phyloP scores from a whole-genome alignment of 2,113 vertebrate species.

The Piaya cayana region DNA sequence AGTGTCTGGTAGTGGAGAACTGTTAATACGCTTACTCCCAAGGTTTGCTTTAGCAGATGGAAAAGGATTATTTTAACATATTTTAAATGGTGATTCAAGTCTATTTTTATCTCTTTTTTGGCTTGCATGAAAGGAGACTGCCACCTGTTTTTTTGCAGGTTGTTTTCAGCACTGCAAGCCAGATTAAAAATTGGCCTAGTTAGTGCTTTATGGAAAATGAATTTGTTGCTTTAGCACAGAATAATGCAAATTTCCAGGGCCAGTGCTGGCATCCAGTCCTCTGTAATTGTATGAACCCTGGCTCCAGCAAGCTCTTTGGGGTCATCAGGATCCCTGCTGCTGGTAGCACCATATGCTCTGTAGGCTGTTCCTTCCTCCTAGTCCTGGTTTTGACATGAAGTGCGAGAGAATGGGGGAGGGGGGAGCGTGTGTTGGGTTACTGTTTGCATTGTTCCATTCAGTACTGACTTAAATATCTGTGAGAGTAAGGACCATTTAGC shows the following conservation, averaged over 20 bases:
- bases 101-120: constrained; percentile 80
- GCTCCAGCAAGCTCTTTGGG: background rate
- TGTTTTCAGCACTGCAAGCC: constrained; percentile 60
- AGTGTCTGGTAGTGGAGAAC: constrained; percentile 22
- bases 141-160: constrained; percentile 81
- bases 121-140: constrained; percentile 61
- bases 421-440: background rate
- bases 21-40: constrained; percentile 72
- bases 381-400: constrained; percentile 9
- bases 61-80: constrained; percentile 75
- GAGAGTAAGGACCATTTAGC: background rate
- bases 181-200: constrained; percentile 28
- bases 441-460: background rate
- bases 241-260: background rate
- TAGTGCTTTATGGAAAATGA: constrained; percentile 48
- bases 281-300: background rate
- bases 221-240: constrained; percentile 37
- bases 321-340: background rate
- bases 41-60: constrained; percentile 72
- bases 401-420: background rate
- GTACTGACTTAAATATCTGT: background rate
- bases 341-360: background rate
- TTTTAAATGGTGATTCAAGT: constrained; percentile 68
- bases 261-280: background rate
- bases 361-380: background rate